Conservation (phyloP, 2,797 vertebrate genomes). For the Danionella dracula region DNA sequence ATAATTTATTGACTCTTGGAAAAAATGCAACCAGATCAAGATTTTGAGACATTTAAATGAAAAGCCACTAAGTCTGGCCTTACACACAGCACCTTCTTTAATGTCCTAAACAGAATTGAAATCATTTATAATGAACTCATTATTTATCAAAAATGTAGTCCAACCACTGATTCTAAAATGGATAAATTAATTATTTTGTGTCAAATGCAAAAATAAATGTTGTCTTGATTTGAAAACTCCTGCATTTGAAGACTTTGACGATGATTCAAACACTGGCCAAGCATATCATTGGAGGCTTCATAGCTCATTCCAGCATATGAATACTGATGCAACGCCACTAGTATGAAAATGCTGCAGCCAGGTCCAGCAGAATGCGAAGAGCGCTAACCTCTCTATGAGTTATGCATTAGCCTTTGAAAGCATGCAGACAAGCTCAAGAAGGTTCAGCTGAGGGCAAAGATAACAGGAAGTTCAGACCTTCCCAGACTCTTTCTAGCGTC, state of each 20-base stretch:
- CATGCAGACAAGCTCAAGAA: neutral
- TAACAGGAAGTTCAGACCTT: slow-evolving; percentile 31
- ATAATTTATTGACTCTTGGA: slow-evolving; percentile 67
- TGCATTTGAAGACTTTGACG: no score
- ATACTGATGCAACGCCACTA: no score
- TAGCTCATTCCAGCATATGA: no score
- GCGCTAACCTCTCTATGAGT: slow-evolving; percentile 40
- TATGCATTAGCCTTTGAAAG: slow-evolving; percentile 13
- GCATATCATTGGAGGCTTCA: no score
- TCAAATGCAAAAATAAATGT: neutral
- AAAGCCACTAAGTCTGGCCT: slow-evolving; percentile 44
- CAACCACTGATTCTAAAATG: no score
- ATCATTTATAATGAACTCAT: no score
- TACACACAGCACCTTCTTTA: no score
- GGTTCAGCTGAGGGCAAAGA: slow-evolving; percentile 51
- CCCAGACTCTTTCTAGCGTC: slow-evolving; percentile 22
- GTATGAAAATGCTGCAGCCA: neutral
- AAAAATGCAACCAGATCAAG: slow-evolving; percentile 63
- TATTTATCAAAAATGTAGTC: no score
- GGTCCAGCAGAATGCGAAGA: neutral
- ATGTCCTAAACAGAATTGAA: no score
- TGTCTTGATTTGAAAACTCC: no score
- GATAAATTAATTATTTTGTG: no score
- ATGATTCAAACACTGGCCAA: no score
- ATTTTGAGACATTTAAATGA: slow-evolving; percentile 71